Conservation (phyloP, 2,888 invertebrate genomes). For the Orchestes rusci region DNA sequence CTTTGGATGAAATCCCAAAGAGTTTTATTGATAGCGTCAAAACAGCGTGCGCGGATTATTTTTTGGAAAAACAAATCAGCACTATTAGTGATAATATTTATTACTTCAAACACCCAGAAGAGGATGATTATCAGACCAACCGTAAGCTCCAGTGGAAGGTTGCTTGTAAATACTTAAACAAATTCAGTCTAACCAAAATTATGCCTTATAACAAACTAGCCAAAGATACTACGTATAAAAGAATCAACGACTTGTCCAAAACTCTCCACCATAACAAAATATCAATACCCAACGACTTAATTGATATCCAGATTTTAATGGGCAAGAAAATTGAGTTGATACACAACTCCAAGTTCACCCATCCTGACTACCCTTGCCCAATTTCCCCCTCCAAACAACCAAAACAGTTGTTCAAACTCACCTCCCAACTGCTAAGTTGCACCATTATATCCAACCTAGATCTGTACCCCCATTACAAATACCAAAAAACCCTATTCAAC, state of each 20-base stretch:
- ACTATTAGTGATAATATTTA: constrained; percentile 62
- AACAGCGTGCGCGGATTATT: constrained; percentile 58
- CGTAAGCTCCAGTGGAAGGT: constrained; percentile 40
- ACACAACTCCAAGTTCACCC: constrained; percentile 54
- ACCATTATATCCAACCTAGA: constrained; percentile 18
- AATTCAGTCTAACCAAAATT: constrained; percentile 26
- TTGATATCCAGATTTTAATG: neutral
- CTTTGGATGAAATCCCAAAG: constrained; percentile 51
- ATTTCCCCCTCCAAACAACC: too few relatives aligned
- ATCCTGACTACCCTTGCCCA: too few relatives aligned
- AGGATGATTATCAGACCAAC: constrained; percentile 27
- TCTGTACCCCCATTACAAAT: constrained; percentile 27
- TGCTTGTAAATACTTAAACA: constrained; percentile 52
- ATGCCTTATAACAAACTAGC: too few relatives aligned
- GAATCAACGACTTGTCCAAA: too few relatives aligned
- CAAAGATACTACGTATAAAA: too few relatives aligned
- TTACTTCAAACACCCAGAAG: constrained; percentile 46
- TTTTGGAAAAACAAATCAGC: constrained; percentile 58
- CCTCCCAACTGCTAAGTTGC: too few relatives aligned
- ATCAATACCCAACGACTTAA: too few relatives aligned
- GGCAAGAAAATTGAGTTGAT: constrained; percentile 44
- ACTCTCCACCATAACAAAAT: too few relatives aligned
- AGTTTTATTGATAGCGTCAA: constrained; percentile 59
- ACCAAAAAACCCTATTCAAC: constrained; percentile 32
- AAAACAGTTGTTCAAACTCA: too few relatives aligned